A percentile compares a stretch with the other conserved stretches of the same genome.
Conservation (phyloP, 2,888 invertebrate genomes). For the Aphidoletes aphidimyza region DNA sequence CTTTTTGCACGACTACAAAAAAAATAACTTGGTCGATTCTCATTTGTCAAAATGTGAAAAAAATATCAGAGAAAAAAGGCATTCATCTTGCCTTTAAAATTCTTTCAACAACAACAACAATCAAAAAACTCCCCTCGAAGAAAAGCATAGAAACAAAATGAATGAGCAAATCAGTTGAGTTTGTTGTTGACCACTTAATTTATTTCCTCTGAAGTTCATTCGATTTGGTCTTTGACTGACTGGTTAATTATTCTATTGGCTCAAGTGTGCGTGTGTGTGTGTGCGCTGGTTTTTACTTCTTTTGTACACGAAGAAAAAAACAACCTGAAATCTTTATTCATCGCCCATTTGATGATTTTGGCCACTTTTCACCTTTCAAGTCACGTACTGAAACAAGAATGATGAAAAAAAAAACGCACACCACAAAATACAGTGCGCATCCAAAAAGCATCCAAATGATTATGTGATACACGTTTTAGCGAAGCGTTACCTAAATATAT, state of each 20-base stretch:
- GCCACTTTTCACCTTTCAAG: slow-evolving; percentile 39
- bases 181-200: not conserved
- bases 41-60: no score
- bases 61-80: no score
- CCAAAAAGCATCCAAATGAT: not conserved
- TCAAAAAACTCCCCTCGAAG: not conserved
- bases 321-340: slow-evolving; percentile 45
- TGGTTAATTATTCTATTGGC: slow-evolving; percentile 8
- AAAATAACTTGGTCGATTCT: no score
- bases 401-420: not conserved
- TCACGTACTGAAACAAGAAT: no score
- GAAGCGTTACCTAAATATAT: not conserved
- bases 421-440: not conserved
- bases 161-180: not conserved
- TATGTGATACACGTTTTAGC: slow-evolving; percentile 26
- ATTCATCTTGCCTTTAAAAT: no score
- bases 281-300: no score
- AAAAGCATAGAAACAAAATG: not conserved
- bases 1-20: no score
- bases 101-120: not conserved
- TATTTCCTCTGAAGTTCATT: not conserved
- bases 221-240: not conserved
- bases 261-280: no score
- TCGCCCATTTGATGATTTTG: not conserved
- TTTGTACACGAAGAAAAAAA: not conserved